Percentiles rank a stretch among this genome's conserved stretches.
Conservation (phyloP, 1,140 invertebrate species). For the Polyergus mexicanus region DNA sequence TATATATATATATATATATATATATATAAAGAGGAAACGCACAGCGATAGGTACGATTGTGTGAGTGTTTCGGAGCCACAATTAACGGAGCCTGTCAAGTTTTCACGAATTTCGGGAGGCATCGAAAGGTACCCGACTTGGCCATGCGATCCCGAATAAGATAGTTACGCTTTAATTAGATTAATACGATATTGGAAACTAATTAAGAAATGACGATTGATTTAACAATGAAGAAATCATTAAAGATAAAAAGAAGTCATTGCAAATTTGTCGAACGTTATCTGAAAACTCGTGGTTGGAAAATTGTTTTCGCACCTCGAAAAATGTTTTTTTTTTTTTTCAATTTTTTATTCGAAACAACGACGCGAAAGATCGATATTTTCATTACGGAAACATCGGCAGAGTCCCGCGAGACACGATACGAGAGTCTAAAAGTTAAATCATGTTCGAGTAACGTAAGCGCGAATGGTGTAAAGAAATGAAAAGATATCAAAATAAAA, state of each 20-base stretch:
- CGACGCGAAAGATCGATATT: neutral
- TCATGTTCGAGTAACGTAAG: slow-evolving; percentile 4
- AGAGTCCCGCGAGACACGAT: neutral
- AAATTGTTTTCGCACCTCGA: neutral
- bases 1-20: slow-evolving; percentile 43
- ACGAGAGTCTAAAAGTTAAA: neutral
- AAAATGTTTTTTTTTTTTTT: neutral
- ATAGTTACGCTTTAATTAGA: slow-evolving; percentile 65
- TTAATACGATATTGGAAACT: slow-evolving; percentile 56
- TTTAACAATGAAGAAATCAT: neutral
- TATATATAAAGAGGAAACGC: slow-evolving; percentile 22
- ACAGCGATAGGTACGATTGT: slow-evolving; percentile 44
- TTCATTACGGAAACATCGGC: neutral
- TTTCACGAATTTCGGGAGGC: slow-evolving; percentile 61
- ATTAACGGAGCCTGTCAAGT: slow-evolving; percentile 71
- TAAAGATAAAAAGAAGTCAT: neutral
- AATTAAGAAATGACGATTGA: slow-evolving; percentile 54
- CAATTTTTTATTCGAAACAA: neutral
- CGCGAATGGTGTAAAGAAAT: neutral
- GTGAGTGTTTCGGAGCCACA: slow-evolving; percentile 64
- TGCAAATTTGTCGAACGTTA: neutral
- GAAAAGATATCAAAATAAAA: neutral
- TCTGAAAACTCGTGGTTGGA: neutral
- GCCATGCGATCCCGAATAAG: slow-evolving; percentile 51
- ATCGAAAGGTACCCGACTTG: slow-evolving; percentile 63